phyloP scores from a whole-genome alignment of 2,113 vertebrate genomes.

The Ptyas mucosa region DNA sequence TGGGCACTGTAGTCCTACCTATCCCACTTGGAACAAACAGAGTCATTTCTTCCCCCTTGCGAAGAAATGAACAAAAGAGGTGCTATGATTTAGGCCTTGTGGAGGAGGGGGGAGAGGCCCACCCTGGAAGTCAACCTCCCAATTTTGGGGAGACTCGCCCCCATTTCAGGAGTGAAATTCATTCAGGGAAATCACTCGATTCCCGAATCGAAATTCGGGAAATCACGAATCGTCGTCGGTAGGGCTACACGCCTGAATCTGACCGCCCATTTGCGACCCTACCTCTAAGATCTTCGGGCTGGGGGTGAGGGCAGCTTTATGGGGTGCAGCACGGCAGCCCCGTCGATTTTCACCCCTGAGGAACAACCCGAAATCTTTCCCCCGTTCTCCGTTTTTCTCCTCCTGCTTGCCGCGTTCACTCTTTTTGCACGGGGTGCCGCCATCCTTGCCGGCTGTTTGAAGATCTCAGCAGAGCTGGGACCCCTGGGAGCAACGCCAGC shows the following conservation, averaged over 20 bases:
- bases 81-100: too few relatives aligned
- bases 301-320: not conserved
- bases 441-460: not conserved
- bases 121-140: not conserved
- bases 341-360: not conserved
- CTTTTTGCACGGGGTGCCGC: too few relatives aligned
- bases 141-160: too few relatives aligned
- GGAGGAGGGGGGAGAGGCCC: too few relatives aligned
- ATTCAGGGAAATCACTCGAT: too few relatives aligned
- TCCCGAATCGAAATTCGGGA: too few relatives aligned
- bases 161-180: too few relatives aligned
- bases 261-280: not conserved
- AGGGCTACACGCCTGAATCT: too few relatives aligned
- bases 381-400: not conserved
- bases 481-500: not conserved
- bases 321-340: not conserved
- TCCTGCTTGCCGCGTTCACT: not conserved
- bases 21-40: not conserved
- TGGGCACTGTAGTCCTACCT: not conserved
- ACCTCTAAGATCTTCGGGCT: not conserved
- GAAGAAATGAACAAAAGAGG: not conserved
- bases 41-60: not conserved
- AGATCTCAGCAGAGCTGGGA: not conserved
- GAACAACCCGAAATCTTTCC: not conserved
- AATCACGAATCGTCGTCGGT: too few relatives aligned